These are phyloP conservation scores for Phengaris alcon DNA, from an alignment of 2,888 invertebrate species.

Conservation along the genomic window DNA sequence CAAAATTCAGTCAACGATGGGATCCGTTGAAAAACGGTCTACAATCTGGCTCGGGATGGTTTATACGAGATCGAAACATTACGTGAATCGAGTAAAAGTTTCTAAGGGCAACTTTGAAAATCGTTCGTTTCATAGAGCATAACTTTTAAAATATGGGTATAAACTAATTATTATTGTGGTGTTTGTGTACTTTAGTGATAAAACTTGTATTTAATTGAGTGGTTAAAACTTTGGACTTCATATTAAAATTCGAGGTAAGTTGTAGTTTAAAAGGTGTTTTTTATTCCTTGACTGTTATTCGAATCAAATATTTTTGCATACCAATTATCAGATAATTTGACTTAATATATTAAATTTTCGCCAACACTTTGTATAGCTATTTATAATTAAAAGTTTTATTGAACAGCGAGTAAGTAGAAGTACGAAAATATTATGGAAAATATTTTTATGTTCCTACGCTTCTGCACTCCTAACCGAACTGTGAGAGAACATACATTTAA, in stretches of 20 bases:
- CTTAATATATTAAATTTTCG: no score
- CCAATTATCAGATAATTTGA: no score
- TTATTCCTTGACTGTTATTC: background rate
- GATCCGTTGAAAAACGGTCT: constrained; percentile 8
- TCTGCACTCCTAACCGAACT: no score
- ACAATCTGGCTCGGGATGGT: background rate
- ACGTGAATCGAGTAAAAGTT: constrained; percentile 6
- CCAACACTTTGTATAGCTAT: no score
- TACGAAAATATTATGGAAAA: background rate
- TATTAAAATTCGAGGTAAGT: background rate
- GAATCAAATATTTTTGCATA: no score
- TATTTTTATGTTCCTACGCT: background rate
- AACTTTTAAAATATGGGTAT: background rate
- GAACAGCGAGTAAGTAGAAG: no score
- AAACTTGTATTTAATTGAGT: background rate
- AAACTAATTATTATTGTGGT: background rate
- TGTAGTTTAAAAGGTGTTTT: background rate
- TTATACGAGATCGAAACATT: background rate
- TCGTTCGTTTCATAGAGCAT: background rate
- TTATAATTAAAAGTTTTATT: no score
- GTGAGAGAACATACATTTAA: background rate
- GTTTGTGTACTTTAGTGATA: background rate
- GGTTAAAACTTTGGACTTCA: background rate
- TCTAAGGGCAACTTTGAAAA: background rate
- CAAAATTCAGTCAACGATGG: constrained; percentile 7